Evolutionary conservation across 2,113 vertebrate genomes (phyloP), one percentile per base, ranked within the genome.

Genomic region (Spermophilus dauricus): DNA sequence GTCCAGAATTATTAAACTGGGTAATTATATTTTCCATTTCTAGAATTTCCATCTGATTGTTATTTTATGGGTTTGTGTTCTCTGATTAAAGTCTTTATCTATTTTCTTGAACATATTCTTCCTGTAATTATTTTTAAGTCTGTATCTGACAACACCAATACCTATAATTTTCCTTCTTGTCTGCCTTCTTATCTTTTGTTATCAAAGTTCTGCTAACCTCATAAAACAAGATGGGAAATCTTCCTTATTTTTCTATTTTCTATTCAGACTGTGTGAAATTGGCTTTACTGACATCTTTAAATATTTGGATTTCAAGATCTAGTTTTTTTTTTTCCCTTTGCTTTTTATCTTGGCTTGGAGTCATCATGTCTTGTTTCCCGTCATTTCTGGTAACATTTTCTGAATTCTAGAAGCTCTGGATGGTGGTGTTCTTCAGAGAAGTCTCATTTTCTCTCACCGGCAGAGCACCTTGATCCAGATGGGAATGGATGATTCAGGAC

Each of bases 21-120:
- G 8, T 20, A 45, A 30, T 67, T 75, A 3, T n/a, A 45, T 58
- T 89, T 94, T 91, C 94, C n/a, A 94, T 70, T 91, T 92, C 26
- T 90, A 70, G 69, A 94, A 86, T 89, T 94, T 96, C 51, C 30
- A 42, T 58, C 91, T 95, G 53, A 90, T 87, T 86, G 51, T 78
- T 65, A 80, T 73, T 58, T 94, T 80, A 84, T 75, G 67, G 24
- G 58, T 37, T 90, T 20, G 20, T 84, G 17, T 81, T 96, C 72
- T 84, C 16, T 85, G 53, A 93, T 87, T 51, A 87, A 92, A 93
- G 86, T 80, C 16, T 95, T 76, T 8, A 80, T 56, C 28, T 61
- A 34, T 34, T 86, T 58, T 85, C 51, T 96, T 94, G 17, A 95
- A 7, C 14, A 63, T 37, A 56, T 56, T 65, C 45, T 91, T 81